phyloP scores from a whole-genome alignment of 2,113 vertebrate genomes.

The Neoarius graeffei region DNA sequence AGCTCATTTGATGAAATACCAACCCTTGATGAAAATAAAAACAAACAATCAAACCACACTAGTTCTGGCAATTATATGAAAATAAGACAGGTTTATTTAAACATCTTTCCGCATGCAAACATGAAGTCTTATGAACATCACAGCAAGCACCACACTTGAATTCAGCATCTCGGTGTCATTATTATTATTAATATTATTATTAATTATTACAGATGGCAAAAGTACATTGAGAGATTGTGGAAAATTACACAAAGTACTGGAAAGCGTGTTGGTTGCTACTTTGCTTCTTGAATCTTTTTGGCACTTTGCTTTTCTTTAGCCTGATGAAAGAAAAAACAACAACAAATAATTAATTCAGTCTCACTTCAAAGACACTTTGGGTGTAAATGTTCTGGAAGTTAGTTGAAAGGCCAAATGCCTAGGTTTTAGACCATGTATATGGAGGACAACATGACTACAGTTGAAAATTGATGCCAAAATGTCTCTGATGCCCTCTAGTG shows the following conservation, averaged over 20 bases:
- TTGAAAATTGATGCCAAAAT: background rate
- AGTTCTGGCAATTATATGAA: slow-evolving; percentile 63
- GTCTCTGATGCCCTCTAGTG: background rate
- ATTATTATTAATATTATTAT: slow-evolving; percentile 23
- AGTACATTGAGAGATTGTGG: slow-evolving; percentile 26
- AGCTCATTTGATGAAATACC: background rate
- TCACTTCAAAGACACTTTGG: background rate
- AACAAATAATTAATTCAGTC: background rate
- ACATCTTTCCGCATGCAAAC: slow-evolving; percentile 70
- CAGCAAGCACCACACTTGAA: slow-evolving; percentile 38
- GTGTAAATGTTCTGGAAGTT: background rate
- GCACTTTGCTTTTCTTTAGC: slow-evolving; percentile 97
- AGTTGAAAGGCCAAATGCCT: background rate
- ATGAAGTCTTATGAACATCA: slow-evolving; percentile 53
- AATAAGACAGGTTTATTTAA: slow-evolving; percentile 74
- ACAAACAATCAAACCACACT: slow-evolving; percentile 36
- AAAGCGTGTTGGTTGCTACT: slow-evolving; percentile 80
- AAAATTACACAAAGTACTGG: slow-evolving; percentile 36
- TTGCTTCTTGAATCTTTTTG: slow-evolving; percentile 96
- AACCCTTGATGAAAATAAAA: background rate
- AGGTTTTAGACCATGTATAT: background rate
- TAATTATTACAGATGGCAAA: slow-evolving; percentile 43
- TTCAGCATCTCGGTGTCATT: slow-evolving; percentile 29
- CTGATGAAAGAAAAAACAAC: slow-evolving; percentile 68
- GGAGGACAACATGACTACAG: background rate